These are phyloP conservation scores for Aphelenchoides fujianensis DNA, from an alignment of 1,140 invertebrate genomes.

Conservation along the genomic window DNA sequence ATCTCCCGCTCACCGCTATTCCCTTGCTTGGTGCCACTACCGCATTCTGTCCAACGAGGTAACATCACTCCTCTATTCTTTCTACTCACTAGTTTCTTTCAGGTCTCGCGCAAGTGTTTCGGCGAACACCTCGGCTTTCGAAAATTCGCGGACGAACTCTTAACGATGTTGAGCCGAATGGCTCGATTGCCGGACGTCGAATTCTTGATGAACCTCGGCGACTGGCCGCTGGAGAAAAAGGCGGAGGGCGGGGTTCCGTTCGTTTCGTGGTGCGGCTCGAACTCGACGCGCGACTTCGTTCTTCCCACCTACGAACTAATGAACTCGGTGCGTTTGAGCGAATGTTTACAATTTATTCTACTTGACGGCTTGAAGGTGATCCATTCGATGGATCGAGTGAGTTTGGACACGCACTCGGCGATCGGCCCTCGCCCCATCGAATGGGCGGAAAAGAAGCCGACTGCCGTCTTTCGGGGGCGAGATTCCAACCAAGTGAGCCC, in stretches of 20 bases:
- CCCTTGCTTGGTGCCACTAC: conserved; percentile 82
- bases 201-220: conserved; percentile 86
- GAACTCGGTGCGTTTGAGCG: conserved; percentile 70
- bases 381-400: conserved; percentile 82
- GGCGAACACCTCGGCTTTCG: conserved; percentile 92
- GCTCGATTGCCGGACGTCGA: conserved; percentile 81
- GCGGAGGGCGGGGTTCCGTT: conserved; percentile 71
- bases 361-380: conserved; percentile 62
- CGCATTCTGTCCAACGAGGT: conserved; percentile 78
- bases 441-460: conserved; percentile 75
- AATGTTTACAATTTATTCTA: not conserved
- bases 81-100: conserved; percentile 36
- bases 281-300: conserved; percentile 79
- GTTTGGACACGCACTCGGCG: conserved; percentile 24
- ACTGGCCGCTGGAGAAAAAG: conserved; percentile 77
- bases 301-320: conserved; percentile 93
- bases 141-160: conserved; percentile 85
- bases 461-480: conserved; percentile 84
- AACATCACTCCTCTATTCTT: conserved; percentile 29
- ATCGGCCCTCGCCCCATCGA: conserved; percentile 43
- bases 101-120: conserved; percentile 82
- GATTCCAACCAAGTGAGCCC: conserved; percentile 74
- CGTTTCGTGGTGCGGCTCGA: conserved; percentile 92
- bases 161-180: conserved; percentile 79
- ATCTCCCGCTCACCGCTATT: conserved; percentile 9